phyloP scores from a whole-genome alignment of 2,113 vertebrate species.

The Tragelaphus scriptus region DNA sequence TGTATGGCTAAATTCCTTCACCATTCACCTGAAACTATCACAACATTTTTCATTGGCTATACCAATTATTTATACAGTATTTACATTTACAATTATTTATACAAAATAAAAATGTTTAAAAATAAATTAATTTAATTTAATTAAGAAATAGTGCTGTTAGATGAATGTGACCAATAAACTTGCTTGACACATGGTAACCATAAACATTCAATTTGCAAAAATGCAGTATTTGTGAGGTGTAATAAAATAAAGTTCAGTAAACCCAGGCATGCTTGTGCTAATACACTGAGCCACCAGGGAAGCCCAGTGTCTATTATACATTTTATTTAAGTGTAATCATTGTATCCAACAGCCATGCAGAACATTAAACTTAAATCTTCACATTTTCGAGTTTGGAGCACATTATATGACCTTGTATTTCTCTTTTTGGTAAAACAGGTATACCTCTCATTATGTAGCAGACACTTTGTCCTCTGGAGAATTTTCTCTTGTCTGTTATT shows the following conservation, averaged over 20 bases:
- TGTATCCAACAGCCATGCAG: background rate
- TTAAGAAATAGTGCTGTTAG: background rate
- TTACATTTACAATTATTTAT: no score
- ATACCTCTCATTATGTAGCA: background rate
- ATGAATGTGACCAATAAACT: background rate
- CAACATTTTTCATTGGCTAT: background rate
- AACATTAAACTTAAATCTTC: background rate
- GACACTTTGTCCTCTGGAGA: background rate
- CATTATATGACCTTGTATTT: accelerated
- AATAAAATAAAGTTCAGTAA: background rate
- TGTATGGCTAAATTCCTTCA: background rate
- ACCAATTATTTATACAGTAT: no score
- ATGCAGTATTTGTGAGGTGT: background rate
- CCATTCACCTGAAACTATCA: background rate
- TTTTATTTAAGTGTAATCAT: background rate
- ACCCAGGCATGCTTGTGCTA: background rate
- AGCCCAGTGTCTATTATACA: background rate
- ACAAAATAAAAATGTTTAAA: background rate
- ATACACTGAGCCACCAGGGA: background rate
- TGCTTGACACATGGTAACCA: background rate
- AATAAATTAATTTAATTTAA: background rate
- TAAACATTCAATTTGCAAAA: background rate
- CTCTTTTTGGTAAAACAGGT: background rate
- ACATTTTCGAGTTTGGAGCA: background rate
- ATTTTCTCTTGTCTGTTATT: background rate